A percentile compares a stretch with the other conserved stretches of the same genome.
phyloP scores from a whole-genome alignment of 2,888 invertebrate genomes.

The Dasysyrphus albostriatus region DNA sequence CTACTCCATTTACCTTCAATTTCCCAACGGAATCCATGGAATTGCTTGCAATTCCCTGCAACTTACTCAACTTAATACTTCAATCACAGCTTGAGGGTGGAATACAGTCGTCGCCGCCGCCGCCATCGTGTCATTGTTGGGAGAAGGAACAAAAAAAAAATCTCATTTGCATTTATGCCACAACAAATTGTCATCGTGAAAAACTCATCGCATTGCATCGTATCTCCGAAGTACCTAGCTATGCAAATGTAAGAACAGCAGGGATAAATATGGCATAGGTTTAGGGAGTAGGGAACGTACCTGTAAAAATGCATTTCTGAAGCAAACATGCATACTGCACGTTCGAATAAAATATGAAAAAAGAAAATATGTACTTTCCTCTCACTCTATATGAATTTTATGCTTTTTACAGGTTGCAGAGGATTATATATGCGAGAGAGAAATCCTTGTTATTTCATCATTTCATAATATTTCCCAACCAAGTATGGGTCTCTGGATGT shows the following conservation, averaged over 20 bases:
- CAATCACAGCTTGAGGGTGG: constrained; percentile 25
- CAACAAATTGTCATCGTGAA: constrained; percentile 47
- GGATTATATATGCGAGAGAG: not conserved
- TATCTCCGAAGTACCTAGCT: constrained; percentile 18
- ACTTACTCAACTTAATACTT: constrained; percentile 46
- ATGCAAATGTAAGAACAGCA: constrained; percentile 29
- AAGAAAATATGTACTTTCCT: not conserved
- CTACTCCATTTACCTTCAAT: constrained; percentile 26
- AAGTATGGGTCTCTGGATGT: constrained; percentile 1
- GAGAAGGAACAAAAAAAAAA: not conserved
- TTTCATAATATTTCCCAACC: constrained; percentile 27
- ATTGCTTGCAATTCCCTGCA: constrained; percentile 36
- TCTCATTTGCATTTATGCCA: constrained; percentile 51
- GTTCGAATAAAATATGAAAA: constrained; percentile 22
- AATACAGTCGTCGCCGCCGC: not conserved
- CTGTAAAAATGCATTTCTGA: constrained; percentile 27
- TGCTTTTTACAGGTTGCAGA: constrained; percentile 2
- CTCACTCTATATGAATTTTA: constrained; percentile 25
- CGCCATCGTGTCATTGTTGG: constrained; percentile 17
- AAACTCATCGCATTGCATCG: constrained; percentile 36
- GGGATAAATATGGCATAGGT: not conserved
- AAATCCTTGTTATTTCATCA: constrained; percentile 39
- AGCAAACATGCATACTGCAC: constrained; percentile 3
- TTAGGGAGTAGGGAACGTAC: not conserved
- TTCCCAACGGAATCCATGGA: constrained; percentile 21